Evolutionary conservation across 2,888 invertebrate species (phyloP).

Genomic region (Schrankia costaestrigalis): DNA sequence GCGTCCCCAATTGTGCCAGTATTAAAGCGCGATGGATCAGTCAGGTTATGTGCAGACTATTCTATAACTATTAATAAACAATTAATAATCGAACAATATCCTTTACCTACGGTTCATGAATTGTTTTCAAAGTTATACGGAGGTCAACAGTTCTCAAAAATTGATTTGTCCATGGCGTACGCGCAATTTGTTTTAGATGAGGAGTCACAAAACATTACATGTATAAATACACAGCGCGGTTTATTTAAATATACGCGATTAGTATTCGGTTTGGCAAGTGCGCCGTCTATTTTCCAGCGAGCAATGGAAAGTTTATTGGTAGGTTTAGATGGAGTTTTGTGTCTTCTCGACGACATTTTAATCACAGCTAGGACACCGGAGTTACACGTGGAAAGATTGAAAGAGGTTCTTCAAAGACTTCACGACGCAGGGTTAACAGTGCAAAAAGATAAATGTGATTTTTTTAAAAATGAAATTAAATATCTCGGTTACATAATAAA

Average conservation of each 20-base stretch:
- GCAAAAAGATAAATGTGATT: neutral
- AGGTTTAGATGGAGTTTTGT: neutral
- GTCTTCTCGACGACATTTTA: neutral
- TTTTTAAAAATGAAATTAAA: constrained; percentile 22
- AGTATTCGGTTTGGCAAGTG: constrained; percentile 13
- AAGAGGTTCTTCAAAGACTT: neutral
- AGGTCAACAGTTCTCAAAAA: constrained; percentile 7
- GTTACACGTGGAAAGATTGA: neutral
- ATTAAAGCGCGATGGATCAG: constrained; percentile 7
- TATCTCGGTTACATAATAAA: neutral
- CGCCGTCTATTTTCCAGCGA: constrained; percentile 11
- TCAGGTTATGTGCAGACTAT: constrained; percentile 11
- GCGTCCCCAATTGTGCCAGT: constrained; percentile 9
- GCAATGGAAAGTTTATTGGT: constrained; percentile 3
- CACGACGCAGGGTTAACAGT: neutral
- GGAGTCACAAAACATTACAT: constrained; percentile 11
- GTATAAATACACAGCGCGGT: constrained; percentile 19
- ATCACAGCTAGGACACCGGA: neutral
- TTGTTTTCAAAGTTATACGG: constrained; percentile 5
- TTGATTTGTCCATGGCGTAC: constrained; percentile 6
- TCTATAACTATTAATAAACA: no score
- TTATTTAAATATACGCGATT: constrained; percentile 15
- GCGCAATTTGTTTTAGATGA: neutral
- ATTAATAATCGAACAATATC: no score
- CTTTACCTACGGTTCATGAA: no score